Percentiles rank a stretch among this genome's conserved stretches.
These are phyloP conservation scores for Mus spicilegus DNA, from an alignment of 2,113 vertebrate species.

Conservation along the genomic window DNA sequence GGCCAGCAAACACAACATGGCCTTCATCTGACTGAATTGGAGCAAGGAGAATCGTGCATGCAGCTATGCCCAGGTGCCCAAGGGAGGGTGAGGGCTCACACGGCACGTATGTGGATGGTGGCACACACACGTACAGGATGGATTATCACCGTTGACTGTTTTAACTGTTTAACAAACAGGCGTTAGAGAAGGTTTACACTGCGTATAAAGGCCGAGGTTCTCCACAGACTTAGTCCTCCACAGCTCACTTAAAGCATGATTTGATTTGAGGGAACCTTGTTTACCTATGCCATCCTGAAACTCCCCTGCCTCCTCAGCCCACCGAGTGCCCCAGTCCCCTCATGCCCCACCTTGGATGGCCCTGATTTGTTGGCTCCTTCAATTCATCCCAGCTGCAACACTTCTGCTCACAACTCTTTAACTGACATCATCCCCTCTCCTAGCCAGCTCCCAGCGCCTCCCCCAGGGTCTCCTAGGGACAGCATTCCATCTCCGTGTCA, in stretches of 20 bases:
- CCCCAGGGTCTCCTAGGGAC: neutral
- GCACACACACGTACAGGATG: too few relatives aligned
- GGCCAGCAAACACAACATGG: neutral
- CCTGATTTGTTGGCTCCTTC: too few relatives aligned
- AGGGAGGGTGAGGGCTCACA: accelerated
- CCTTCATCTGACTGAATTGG: neutral
- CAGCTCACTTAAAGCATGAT: neutral
- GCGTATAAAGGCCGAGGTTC: neutral
- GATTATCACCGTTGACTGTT: neutral
- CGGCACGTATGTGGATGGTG: accelerated
- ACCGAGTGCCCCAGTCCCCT: neutral
- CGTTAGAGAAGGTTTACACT: neutral
- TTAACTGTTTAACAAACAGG: neutral
- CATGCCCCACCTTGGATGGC: neutral
- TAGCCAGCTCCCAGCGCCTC: neutral
- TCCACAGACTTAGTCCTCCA: neutral
- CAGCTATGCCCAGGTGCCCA: accelerated
- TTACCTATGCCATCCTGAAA: accelerated
- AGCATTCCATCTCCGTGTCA: accelerated
- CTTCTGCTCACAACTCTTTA: neutral
- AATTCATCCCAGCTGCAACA: too few relatives aligned
- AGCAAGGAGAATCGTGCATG: accelerated
- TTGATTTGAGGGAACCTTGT: neutral
- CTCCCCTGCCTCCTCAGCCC: neutral
- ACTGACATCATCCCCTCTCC: neutral